A percentile compares a stretch with the other conserved stretches of the same genome.
phyloP scores from a whole-genome alignment of 2,888 invertebrate genomes.

The Ophion costatus region DNA sequence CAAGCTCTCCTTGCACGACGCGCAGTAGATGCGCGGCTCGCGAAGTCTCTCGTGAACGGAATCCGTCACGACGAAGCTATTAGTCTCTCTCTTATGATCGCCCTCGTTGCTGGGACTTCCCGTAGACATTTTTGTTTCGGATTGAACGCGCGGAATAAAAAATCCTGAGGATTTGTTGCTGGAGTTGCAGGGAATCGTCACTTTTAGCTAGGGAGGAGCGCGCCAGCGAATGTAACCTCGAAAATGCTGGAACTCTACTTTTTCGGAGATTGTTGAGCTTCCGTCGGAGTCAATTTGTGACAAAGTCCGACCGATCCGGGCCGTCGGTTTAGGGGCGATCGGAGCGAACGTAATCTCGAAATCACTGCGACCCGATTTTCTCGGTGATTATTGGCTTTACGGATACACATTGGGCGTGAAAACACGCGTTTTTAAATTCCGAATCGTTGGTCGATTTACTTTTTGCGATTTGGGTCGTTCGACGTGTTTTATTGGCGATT shows the following conservation, averaged over 20 bases:
- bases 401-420: too few relatives aligned
- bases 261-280: not conserved
- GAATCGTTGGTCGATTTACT: not conserved
- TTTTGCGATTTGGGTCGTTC: not conserved
- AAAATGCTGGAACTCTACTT: not conserved
- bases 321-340: too few relatives aligned
- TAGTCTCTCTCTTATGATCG: not conserved
- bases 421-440: too few relatives aligned
- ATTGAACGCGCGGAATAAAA: too few relatives aligned
- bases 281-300: too few relatives aligned
- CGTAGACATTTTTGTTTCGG: not conserved
- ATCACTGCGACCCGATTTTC: too few relatives aligned
- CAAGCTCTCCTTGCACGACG: slow-evolving; percentile 73
- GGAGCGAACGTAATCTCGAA: too few relatives aligned
- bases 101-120: not conserved
- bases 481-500: not conserved
- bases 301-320: too few relatives aligned
- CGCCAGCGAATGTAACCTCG: not conserved
- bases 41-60: slow-evolving; percentile 78
- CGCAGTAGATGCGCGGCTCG: slow-evolving; percentile 72
- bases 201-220: too few relatives aligned
- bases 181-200: too few relatives aligned
- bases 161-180: too few relatives aligned
- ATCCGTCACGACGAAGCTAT: slow-evolving; percentile 74
- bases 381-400: too few relatives aligned